These are phyloP conservation scores for Patiria miniata DNA, from an alignment of 35 echinoderm and acorn worm genomes.

Conservation along the genomic window DNA sequence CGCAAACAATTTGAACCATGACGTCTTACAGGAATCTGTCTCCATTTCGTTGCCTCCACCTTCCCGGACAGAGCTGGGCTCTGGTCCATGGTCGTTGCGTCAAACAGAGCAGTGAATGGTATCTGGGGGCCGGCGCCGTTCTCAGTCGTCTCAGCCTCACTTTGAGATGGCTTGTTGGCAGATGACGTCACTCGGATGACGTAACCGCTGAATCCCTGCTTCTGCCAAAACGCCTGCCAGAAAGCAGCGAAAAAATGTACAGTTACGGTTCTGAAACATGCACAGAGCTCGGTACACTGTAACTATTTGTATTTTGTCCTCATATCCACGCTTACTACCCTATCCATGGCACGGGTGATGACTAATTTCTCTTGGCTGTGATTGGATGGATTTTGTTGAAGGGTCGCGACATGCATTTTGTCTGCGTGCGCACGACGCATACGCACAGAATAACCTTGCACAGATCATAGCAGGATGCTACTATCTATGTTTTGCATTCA, in stretches of 20 bases:
- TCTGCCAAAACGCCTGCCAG: conserved; percentile 38
- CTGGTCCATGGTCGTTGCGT: conserved; percentile 29
- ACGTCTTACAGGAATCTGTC: conserved; percentile 4
- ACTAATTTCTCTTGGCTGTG: no score
- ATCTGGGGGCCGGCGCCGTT: neutral
- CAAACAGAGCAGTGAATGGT: conserved; percentile 22
- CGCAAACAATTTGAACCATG: no score
- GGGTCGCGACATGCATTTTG: no score
- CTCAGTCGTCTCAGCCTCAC: neutral
- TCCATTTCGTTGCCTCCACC: conserved; percentile 11
- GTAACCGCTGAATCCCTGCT: conserved; percentile 26
- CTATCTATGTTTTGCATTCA: no score
- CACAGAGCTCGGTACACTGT: no score
- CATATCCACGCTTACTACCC: no score
- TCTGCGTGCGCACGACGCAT: no score
- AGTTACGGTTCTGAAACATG: neutral
- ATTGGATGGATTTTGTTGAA: no score
- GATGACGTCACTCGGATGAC: conserved; percentile 23
- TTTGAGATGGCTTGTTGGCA: neutral
- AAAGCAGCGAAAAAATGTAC: neutral
- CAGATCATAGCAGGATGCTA: no score
- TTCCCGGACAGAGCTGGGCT: conserved; percentile 23
- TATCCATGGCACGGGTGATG: no score
- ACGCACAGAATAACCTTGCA: no score
- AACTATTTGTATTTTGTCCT: no score